Evolutionary conservation across 2,113 vertebrate species (phyloP), one percentile per base, ranked within the genome.

Genomic region (Datnioides undecimradiatus): DNA sequence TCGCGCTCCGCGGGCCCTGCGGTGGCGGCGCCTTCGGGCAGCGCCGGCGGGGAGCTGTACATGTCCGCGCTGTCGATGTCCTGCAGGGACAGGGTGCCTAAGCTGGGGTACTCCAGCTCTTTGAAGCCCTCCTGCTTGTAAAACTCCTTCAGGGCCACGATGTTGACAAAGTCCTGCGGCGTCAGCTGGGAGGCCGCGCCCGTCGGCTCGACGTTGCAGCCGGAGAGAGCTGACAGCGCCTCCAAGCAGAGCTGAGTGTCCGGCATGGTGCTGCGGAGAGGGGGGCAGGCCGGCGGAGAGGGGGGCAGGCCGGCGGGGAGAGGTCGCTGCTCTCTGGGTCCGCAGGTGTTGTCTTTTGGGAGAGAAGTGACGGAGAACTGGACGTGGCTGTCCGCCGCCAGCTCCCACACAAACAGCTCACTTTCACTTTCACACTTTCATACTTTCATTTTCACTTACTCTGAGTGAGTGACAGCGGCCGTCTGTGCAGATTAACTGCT

Each of bases 121-220:
- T 71, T 8, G 0, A 88, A 70, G 3, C 91, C 91, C 51, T 89
- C 69, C 74, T 91, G 90, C 40, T 69, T 88, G 85, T 87, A 93
- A 11, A 86, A 91, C 85, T 91, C 73, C 43, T 54, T 87, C 1
- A 91, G 89, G 27, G 76, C 74, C 58, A 90, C 90, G 8, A 91
- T 51, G 75, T 88, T 93, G 57, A 91, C 77, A 0, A 93, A 73
- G 73, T 93, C 91, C 83, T 91, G 91, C 2, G 90, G 76, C 0
- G 33, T 76, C 10, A 91, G 41, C 73, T 43, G 68, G 0, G 86
- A 81, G 8, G 27, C 2, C 0, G 52, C 81, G 4, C 1, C 2
- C 3, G 85, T 84, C 2, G 13, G 0, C 73, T 82, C 49, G 1
- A 91, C 83, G 0, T 14, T 65, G 0, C 74, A 90, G 46, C 90